phyloP scores from a whole-genome alignment of 2,113 vertebrate species.

The Eurystomus gularis region DNA sequence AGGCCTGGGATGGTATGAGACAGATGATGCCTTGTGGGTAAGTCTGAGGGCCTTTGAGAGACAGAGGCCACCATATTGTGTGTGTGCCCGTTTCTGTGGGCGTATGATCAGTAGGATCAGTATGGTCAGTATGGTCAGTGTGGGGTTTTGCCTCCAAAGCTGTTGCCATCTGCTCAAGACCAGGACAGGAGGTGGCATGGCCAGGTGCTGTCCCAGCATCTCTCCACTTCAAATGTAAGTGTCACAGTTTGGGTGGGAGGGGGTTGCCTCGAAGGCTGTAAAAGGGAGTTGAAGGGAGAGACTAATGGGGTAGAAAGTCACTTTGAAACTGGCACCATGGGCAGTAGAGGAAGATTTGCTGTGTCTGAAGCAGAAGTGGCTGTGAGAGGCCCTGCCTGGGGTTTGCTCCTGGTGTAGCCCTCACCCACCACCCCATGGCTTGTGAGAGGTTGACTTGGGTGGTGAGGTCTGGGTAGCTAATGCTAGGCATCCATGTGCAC shows the following conservation, averaged over 20 bases:
- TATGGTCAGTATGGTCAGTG: not conserved
- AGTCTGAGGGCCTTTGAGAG: not conserved
- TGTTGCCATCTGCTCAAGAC: fast-evolving
- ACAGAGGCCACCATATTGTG: not conserved
- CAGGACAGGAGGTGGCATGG: not conserved
- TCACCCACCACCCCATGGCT: fast-evolving
- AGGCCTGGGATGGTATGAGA: not conserved
- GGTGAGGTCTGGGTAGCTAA: fast-evolving
- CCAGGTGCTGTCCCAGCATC: not conserved
- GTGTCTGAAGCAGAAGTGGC: not conserved
- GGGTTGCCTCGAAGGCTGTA: not conserved
- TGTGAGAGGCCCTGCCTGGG: not conserved
- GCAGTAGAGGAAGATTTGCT: not conserved
- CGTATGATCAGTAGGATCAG: not conserved
- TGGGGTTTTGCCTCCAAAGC: not conserved
- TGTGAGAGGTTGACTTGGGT: not conserved
- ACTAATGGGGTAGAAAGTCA: no score
- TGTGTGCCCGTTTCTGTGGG: not conserved
- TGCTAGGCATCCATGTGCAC: not conserved
- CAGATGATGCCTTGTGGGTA: fast-evolving
- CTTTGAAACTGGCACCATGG: fast-evolving
- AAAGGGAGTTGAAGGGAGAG: not conserved
- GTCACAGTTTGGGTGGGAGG: not conserved
- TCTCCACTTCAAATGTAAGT: not conserved
- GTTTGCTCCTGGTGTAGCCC: not conserved